Percentiles rank a stretch among this genome's conserved stretches.
These are phyloP conservation scores for Schizopygopsis malacanthus DNA, from an alignment of 2,797 vertebrate species.

Conservation along the genomic window DNA sequence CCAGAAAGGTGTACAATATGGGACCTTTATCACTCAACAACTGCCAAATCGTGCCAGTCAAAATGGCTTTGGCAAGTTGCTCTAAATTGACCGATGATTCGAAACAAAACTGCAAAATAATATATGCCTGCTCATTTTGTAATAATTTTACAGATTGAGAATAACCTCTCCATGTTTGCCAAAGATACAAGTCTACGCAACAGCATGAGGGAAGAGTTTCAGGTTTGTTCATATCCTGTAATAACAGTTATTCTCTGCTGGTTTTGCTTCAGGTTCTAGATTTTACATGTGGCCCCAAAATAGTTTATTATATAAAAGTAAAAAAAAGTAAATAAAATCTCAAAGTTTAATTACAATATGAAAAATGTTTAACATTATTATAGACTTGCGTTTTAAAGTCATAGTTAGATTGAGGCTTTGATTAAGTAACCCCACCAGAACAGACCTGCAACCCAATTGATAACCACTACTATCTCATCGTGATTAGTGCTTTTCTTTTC, in stretches of 20 bases:
- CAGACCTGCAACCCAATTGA: neutral
- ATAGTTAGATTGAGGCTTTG: neutral
- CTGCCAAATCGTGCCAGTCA: neutral
- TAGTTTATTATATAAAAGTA: neutral
- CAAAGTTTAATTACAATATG: neutral
- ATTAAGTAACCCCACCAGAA: neutral
- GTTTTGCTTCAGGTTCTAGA: neutral
- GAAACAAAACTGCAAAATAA: neutral
- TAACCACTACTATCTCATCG: neutral
- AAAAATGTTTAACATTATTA: neutral
- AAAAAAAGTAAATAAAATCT: neutral
- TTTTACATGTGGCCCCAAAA: neutral
- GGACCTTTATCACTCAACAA: slow-evolving; percentile 12
- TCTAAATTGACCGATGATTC: neutral
- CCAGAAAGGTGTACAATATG: no score
- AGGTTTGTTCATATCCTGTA: neutral
- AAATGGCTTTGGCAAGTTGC: neutral
- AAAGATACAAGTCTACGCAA: slow-evolving; percentile 39
- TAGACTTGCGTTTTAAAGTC: neutral
- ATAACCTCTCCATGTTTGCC: slow-evolving; percentile 69
- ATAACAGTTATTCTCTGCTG: neutral
- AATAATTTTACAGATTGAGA: slow-evolving; percentile 66
- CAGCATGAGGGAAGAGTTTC: slow-evolving; percentile 30
- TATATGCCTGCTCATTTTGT: slow-evolving; percentile 1
- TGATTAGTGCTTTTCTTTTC: slow-evolving; percentile 19